A percentile compares a stretch with the other conserved stretches of the same genome.
phyloP scores from a whole-genome alignment of 2,797 vertebrate species.

The Pangasius krempfi region DNA sequence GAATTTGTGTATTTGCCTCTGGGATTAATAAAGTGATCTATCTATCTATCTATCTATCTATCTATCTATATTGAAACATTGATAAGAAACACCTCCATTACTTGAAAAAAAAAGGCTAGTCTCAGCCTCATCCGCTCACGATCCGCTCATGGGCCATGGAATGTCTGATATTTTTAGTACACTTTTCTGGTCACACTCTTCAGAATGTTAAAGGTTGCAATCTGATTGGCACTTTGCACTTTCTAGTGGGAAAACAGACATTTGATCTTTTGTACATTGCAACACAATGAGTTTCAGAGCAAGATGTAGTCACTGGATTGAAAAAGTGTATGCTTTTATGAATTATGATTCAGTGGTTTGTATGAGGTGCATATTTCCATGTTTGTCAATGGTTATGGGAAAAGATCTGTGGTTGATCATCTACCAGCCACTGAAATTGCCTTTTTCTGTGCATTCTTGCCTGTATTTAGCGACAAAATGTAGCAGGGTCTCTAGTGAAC shows the following conservation, averaged over 20 bases:
- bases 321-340: not conserved
- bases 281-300: not conserved
- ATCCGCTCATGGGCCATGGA: not conserved
- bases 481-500: not conserved
- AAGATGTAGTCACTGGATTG: not conserved
- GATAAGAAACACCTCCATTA: not conserved
- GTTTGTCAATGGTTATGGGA: not conserved
- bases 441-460: not conserved
- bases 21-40: not conserved
- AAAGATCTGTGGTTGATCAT: not conserved
- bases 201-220: not conserved
- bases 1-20: not conserved
- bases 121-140: not conserved
- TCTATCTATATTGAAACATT: not conserved
- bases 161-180: not conserved
- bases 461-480: not conserved
- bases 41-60: not conserved
- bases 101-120: not conserved
- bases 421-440: not conserved
- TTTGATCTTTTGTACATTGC: not conserved
- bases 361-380: not conserved
- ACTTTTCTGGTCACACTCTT: not conserved
- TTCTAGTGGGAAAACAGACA: not conserved
- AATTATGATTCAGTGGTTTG: not conserved
- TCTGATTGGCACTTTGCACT: not conserved